Conservation (phyloP, 1,140 invertebrate species). For the Pemphigus obesinymphae region DNA sequence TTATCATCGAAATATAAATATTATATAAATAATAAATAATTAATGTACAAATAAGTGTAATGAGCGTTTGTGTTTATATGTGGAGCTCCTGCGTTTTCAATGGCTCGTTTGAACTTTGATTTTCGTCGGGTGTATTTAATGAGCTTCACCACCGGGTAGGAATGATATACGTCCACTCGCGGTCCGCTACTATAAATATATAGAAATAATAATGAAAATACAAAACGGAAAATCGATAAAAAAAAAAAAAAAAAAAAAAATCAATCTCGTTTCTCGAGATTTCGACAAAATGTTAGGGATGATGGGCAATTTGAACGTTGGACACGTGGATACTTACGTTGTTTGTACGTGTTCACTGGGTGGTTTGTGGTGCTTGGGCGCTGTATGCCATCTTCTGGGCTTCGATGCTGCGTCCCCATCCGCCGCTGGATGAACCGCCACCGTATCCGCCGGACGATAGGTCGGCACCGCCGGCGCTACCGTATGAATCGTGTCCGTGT, state of each 20-base stretch:
- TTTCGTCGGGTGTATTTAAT: background rate
- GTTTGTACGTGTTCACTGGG: background rate
- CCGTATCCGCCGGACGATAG: constrained; percentile 37
- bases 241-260: background rate
- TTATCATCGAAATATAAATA: constrained; percentile 18
- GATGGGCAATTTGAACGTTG: no score
- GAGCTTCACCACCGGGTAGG: background rate
- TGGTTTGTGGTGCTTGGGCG: constrained; percentile 58
- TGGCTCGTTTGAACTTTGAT: constrained; percentile 31
- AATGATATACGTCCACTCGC: background rate
- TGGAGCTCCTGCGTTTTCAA: background rate
- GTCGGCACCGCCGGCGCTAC: constrained; percentile 50
- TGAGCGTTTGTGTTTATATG: background rate
- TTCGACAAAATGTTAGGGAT: no score
- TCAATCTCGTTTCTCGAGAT: no score
- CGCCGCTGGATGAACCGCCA: constrained; percentile 50
- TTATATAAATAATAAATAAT: constrained; percentile 41
- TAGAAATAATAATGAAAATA: no score
- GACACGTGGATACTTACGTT: background rate
- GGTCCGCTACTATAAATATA: background rate
- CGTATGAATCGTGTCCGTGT: constrained; percentile 53
- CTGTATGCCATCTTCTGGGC: constrained; percentile 70
- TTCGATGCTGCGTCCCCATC: constrained; percentile 64
- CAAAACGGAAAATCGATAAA: background rate
- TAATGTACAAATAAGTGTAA: constrained; percentile 35